Evolutionary conservation across 2,113 vertebrate species (phyloP).

Genomic region (Aythya baeri): DNA sequence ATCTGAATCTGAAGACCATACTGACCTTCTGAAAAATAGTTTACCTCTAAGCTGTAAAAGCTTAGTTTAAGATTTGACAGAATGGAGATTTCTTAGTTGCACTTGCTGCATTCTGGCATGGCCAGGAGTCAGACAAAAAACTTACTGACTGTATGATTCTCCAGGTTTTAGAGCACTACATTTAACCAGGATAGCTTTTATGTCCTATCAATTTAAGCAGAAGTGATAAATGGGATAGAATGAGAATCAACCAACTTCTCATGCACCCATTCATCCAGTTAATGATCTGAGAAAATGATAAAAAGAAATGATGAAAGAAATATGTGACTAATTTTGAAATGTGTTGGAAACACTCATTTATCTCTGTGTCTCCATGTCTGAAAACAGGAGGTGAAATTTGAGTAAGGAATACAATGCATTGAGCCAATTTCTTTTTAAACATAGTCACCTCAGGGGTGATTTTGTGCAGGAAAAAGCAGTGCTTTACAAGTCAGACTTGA

Average conservation of each 20-base stretch:
- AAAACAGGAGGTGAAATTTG: background rate
- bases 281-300: conserved; percentile 1
- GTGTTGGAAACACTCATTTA: background rate
- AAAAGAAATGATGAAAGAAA: background rate
- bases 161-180: background rate
- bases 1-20: background rate
- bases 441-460: background rate
- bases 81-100: background rate
- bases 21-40: background rate
- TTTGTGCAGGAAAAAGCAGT: background rate
- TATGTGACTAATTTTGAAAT: conserved; percentile 11
- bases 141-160: background rate
- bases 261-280: background rate
- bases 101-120: background rate
- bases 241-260: background rate
- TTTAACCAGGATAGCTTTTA: background rate
- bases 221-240: background rate
- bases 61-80: background rate
- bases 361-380: background rate
- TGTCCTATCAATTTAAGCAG: background rate
- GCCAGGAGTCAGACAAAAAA: background rate
- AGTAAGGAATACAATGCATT: background rate
- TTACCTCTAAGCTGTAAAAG: background rate
- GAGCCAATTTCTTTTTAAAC: background rate
- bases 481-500: background rate